These are phyloP conservation scores for Hemibates koningsi DNA, from an alignment of 2,113 vertebrate genomes.

Conservation along the genomic window DNA sequence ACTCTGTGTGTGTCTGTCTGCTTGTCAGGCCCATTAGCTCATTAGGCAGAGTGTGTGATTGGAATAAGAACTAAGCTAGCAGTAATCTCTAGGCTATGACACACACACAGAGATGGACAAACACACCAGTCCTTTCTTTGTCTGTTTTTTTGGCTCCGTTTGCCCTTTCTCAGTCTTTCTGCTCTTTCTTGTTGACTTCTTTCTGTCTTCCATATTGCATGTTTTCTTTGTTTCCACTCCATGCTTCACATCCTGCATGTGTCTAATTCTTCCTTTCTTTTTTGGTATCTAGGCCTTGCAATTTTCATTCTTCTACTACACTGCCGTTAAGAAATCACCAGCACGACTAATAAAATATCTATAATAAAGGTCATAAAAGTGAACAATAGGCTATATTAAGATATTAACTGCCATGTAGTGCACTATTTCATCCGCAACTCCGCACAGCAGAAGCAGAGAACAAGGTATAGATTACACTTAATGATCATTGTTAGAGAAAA, in stretches of 20 bases:
- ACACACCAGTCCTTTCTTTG: conserved; percentile 15
- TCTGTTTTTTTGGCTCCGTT: conserved; percentile 24
- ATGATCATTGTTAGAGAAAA: not conserved
- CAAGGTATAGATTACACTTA: not conserved
- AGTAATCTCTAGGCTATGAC: conserved; percentile 41
- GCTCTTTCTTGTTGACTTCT: not conserved
- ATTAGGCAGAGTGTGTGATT: conserved; percentile 61
- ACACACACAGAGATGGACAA: conserved; percentile 17
- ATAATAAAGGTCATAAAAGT: conserved; percentile 21
- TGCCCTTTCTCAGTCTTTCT: conserved; percentile 42
- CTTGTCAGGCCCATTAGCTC: conserved; percentile 65
- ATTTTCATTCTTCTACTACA: not conserved
- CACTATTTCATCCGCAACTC: not conserved
- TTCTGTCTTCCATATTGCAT: not conserved
- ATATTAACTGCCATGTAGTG: conserved; percentile 2
- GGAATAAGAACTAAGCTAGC: conserved; percentile 60
- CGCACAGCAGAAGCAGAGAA: not conserved
- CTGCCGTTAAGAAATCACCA: not conserved
- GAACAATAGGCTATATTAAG: not conserved
- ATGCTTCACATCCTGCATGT: not conserved
- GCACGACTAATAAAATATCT: not conserved
- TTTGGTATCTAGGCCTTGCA: not conserved
- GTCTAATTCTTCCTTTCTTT: not conserved
- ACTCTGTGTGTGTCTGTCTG: conserved; percentile 54
- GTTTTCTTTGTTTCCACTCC: not conserved